These are phyloP conservation scores for Drosophila melanica DNA, from an alignment of 1,140 invertebrate species.

Conservation along the genomic window DNA sequence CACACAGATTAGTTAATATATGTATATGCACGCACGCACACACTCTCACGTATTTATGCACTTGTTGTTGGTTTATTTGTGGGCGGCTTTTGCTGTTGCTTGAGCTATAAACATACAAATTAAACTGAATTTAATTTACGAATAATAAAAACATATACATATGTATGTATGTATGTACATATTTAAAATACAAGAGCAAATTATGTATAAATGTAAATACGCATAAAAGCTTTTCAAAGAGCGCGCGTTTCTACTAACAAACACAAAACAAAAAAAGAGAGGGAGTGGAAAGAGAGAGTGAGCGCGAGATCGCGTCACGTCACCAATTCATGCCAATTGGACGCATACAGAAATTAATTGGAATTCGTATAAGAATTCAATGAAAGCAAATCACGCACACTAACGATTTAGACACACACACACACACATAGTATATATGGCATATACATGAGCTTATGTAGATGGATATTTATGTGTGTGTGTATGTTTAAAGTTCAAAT, in stretches of 20 bases:
- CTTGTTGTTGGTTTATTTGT: constrained; percentile 38
- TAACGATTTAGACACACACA: constrained; percentile 20
- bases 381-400: constrained; percentile 57
- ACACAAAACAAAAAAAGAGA: constrained; percentile 2
- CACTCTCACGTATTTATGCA: constrained; percentile 21
- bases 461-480: background rate
- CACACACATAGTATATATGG: background rate
- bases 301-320: constrained; percentile 71
- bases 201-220: constrained; percentile 43
- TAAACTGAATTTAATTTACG: constrained; percentile 45
- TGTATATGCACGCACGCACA: background rate
- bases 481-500: constrained; percentile 77
- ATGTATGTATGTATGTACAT: background rate
- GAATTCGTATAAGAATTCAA: constrained; percentile 82
- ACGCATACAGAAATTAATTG: constrained; percentile 79
- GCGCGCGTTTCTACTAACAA: constrained; percentile 13
- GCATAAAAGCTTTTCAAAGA: constrained; percentile 40
- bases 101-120: constrained; percentile 66
- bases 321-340: constrained; percentile 82
- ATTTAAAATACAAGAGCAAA: constrained; percentile 41
- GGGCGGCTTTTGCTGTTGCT: constrained; percentile 65
- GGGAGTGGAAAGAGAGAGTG: constrained; percentile 36
- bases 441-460: constrained; percentile 17
- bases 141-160: constrained; percentile 25
- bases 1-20: constrained; percentile 13